Conservation (phyloP, 2,888 invertebrate genomes). For the Cinara cedri region DNA sequence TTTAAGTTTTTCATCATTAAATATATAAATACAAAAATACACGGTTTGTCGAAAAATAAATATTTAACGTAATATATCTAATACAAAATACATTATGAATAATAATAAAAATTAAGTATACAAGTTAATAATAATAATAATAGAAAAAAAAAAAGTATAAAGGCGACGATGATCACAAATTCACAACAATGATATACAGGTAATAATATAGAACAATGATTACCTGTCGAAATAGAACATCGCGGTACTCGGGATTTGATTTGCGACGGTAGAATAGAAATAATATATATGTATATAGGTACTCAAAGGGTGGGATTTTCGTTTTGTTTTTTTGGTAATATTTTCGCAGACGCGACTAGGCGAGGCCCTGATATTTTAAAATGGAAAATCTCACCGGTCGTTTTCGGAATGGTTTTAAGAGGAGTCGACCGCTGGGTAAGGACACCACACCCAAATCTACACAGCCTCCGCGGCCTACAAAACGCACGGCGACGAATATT, state of each 20-base stretch:
- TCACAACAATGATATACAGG: slow-evolving; percentile 30
- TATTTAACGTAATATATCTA: slow-evolving; percentile 35
- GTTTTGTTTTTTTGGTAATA: no score
- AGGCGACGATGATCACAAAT: slow-evolving; percentile 40
- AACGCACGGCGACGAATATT: no score
- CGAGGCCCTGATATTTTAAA: no score
- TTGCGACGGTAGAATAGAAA: background rate
- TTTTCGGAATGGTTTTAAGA: no score
- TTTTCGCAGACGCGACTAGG: no score
- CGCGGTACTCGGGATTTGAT: background rate
- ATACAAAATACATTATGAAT: slow-evolving; percentile 5
- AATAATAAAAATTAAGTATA: slow-evolving; percentile 38
- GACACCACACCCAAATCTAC: no score
- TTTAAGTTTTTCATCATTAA: slow-evolving; percentile 11
- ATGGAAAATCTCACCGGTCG: no score
- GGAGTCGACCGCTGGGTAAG: no score
- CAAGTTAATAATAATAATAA: slow-evolving; percentile 24
- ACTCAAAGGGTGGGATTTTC: no score
- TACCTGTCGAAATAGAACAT: background rate
- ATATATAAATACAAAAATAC: slow-evolving; percentile 50
- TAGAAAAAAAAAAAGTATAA: no score
- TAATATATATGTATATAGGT: background rate
- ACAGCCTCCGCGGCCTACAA: no score
- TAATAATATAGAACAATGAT: slow-evolving; percentile 25
- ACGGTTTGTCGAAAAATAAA: slow-evolving; percentile 37